Percentiles rank a stretch among this genome's conserved stretches.
These are phyloP conservation scores for Dioctria rufipes DNA, from an alignment of 2,888 invertebrate species.

Conservation along the genomic window DNA sequence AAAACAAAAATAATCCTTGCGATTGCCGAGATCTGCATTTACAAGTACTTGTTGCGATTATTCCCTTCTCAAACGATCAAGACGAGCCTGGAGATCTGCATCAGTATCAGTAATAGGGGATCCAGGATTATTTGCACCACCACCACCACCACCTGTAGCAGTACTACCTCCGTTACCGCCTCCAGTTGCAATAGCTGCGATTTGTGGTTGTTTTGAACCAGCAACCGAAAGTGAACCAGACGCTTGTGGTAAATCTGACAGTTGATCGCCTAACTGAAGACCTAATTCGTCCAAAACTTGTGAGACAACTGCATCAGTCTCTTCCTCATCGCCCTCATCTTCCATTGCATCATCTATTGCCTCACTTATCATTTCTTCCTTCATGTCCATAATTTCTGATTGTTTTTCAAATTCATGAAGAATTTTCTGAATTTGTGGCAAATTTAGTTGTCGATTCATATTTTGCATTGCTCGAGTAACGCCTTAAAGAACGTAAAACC, in stretches of 20 bases:
- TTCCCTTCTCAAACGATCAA: conserved; percentile 94
- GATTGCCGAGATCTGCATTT: neutral
- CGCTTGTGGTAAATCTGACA: conserved; percentile 87
- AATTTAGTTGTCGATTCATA: conserved; percentile 97
- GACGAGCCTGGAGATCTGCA: conserved; percentile 96
- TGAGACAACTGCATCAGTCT: conserved; percentile 94
- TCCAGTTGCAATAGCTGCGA: conserved; percentile 73
- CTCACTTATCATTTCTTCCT: conserved; percentile 99
- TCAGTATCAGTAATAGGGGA: conserved; percentile 85
- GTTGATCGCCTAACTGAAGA: conserved; percentile 92
- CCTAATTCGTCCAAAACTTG: conserved; percentile 99
- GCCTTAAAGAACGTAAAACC: conserved; percentile 69
- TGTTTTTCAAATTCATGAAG: conserved; percentile 98
- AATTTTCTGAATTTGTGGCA: conserved; percentile 99
- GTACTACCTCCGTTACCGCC: conserved; percentile 70
- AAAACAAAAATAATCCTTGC: conserved; percentile 14
- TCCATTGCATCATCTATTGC: conserved; percentile 99
- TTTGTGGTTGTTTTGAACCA: conserved; percentile 77
- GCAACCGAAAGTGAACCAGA: conserved; percentile 75
- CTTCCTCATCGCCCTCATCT: conserved; percentile 97
- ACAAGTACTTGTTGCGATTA: conserved; percentile 67
- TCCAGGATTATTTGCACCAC: conserved; percentile 72
- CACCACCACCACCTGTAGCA: conserved; percentile 69
- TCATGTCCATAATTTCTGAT: conserved; percentile 99
- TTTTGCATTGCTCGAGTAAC: conserved; percentile 98